Evolutionary conservation across 2,113 vertebrate genomes (phyloP).

Genomic region (Elanoides forficatus): DNA sequence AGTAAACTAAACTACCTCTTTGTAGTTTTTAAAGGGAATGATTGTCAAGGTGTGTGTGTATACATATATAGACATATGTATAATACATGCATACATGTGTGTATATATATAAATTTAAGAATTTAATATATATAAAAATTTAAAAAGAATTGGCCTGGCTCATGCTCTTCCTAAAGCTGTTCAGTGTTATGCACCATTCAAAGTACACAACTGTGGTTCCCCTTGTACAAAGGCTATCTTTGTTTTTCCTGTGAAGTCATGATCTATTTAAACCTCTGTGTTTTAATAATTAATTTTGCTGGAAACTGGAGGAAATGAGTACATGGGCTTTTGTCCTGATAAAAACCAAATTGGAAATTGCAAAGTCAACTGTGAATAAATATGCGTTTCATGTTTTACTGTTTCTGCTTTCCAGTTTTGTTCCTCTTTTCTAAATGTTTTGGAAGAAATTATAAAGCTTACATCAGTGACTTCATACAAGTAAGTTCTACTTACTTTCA

Average conservation of each 20-base stretch:
- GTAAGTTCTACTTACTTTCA: neutral
- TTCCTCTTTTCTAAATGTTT: neutral
- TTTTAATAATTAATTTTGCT: constrained; percentile 1
- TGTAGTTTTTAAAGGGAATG: neutral
- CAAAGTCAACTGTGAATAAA: constrained; percentile 3
- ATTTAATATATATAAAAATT: neutral
- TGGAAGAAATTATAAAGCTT: neutral
- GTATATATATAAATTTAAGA: neutral
- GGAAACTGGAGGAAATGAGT: constrained; percentile 33
- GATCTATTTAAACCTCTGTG: neutral
- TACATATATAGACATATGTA: neutral
- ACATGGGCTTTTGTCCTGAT: neutral
- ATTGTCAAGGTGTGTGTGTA: neutral
- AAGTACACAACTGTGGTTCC: neutral
- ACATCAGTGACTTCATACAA: neutral
- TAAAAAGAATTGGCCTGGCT: neutral
- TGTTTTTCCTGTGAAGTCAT: constrained; percentile 24
- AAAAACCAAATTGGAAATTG: constrained; percentile 11
- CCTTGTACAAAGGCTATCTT: constrained; percentile 2
- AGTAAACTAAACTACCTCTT: neutral
- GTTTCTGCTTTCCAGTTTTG: neutral
- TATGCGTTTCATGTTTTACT: neutral
- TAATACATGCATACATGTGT: neutral
- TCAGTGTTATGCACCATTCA: neutral
- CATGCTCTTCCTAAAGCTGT: neutral